These are phyloP conservation scores for Ditylenchus dipsaci DNA, from an alignment of 1,140 invertebrate species.

Conservation along the genomic window DNA sequence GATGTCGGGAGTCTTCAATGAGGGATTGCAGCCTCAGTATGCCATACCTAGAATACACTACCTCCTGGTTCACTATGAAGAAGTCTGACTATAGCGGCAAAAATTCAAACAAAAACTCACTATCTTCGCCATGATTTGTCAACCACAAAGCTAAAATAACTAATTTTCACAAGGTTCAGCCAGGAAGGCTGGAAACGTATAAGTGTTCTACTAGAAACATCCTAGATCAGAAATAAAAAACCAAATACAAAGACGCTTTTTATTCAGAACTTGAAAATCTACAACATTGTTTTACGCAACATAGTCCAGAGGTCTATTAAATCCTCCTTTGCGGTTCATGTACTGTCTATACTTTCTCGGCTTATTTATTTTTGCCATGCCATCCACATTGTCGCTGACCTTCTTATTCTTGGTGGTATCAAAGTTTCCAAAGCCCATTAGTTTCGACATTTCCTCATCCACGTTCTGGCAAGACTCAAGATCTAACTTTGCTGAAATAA, in stretches of 20 bases:
- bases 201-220: too few species aligned
- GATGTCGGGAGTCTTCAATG: too few species aligned
- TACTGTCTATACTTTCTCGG: constrained; percentile 96
- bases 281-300: constrained; percentile 40
- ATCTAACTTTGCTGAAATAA: constrained; percentile 5
- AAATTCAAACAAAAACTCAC: too few species aligned
- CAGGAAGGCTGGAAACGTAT: too few species aligned
- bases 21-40: too few species aligned
- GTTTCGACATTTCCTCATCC: constrained; percentile 90
- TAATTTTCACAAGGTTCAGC: constrained; percentile 4
- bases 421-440: constrained; percentile 93
- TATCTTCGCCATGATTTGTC: not conserved
- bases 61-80: too few species aligned
- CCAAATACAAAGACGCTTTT: not conserved
- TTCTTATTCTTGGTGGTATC: constrained; percentile 85
- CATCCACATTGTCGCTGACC: constrained; percentile 84
- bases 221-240: not conserved
- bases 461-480: constrained; percentile 57
- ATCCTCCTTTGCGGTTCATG: constrained; percentile 98
- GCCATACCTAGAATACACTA: too few species aligned
- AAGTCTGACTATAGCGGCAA: too few species aligned
- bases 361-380: constrained; percentile 85
- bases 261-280: not conserved
- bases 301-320: constrained; percentile 87
- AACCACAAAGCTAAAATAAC: not conserved